A percentile compares a stretch with the other conserved stretches of the same genome.
These are phyloP conservation scores for Heteromurus nitidus DNA, from an alignment of 2,888 invertebrate genomes.

Conservation along the genomic window DNA sequence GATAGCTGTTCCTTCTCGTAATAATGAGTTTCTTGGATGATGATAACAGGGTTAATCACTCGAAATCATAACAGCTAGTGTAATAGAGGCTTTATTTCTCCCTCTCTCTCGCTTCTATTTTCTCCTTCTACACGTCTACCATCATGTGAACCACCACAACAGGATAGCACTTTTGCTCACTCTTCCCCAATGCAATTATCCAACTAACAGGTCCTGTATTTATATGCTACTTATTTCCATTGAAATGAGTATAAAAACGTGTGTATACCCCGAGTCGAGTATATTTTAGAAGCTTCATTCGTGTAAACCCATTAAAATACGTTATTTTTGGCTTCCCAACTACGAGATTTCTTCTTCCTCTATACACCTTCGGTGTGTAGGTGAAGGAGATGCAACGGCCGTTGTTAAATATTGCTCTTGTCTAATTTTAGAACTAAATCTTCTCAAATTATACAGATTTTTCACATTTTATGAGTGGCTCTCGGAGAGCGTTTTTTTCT, in stretches of 20 bases:
- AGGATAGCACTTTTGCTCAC: slow-evolving; percentile 5
- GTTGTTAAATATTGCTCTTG: slow-evolving; percentile 30
- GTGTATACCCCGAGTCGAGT: too few relatives aligned
- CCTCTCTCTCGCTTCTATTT: slow-evolving; percentile 25
- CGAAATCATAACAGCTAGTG: slow-evolving; percentile 40
- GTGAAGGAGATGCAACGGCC: slow-evolving; percentile 20
- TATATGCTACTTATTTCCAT: slow-evolving; percentile 22
- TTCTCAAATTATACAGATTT: slow-evolving; percentile 50
- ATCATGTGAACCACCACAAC: background rate
- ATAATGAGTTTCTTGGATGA: slow-evolving; percentile 31
- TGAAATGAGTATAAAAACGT: too few relatives aligned
- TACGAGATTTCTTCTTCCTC: slow-evolving; percentile 38
- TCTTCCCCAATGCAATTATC: slow-evolving; percentile 38
- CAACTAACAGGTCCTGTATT: slow-evolving; percentile 44
- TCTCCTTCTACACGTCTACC: slow-evolving; percentile 6
- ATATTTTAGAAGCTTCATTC: too few relatives aligned
- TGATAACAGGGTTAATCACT: slow-evolving; percentile 37
- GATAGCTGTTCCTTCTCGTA: slow-evolving; percentile 38
- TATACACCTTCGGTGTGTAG: background rate
- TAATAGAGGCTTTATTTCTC: background rate
- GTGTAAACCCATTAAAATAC: too few relatives aligned
- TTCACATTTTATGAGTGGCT: slow-evolving; percentile 40
- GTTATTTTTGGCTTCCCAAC: slow-evolving; percentile 24
- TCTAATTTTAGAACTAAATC: slow-evolving; percentile 56
- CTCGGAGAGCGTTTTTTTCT: slow-evolving; percentile 1